Percentiles rank a stretch among this genome's conserved stretches.
Conservation (phyloP, 2,113 vertebrate genomes). For the Hassar affinis region DNA sequence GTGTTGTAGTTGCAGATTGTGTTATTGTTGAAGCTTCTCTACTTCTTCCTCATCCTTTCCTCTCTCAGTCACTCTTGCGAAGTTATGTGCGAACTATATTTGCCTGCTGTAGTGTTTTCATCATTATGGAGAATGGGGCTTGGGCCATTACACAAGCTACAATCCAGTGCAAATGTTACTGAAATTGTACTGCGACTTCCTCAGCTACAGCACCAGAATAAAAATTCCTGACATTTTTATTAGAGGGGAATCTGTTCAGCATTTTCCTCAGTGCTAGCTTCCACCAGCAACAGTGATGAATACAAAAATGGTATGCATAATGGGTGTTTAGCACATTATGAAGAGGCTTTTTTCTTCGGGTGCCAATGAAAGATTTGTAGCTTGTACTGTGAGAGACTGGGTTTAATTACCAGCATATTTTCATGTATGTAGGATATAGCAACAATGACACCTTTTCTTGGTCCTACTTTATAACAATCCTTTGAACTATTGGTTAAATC, state of each 20-base stretch:
- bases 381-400: slow-evolving; percentile 6
- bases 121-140: slow-evolving; percentile 54
- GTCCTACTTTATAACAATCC: neutral
- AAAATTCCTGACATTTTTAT: slow-evolving; percentile 39
- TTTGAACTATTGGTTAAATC: neutral
- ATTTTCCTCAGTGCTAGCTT: slow-evolving; percentile 36
- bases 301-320: neutral
- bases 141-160: slow-evolving; percentile 54
- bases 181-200: slow-evolving; percentile 45
- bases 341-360: neutral
- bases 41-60: slow-evolving; percentile 35
- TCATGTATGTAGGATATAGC: neutral
- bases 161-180: slow-evolving; percentile 54
- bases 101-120: slow-evolving; percentile 53
- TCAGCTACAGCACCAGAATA: slow-evolving; percentile 35
- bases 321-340: slow-evolving; percentile 5
- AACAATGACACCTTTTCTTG: neutral
- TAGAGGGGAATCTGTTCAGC: slow-evolving; percentile 33
- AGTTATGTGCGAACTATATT: slow-evolving; percentile 54
- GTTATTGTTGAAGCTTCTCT: slow-evolving; percentile 67
- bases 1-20: slow-evolving; percentile 70
- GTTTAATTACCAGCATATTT: neutral
- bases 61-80: slow-evolving; percentile 42
- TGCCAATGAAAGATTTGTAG: neutral
- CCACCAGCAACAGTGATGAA: slow-evolving; percentile 16